Conservation (phyloP, 2,888 invertebrate species). For the Odontomyia ornata region DNA sequence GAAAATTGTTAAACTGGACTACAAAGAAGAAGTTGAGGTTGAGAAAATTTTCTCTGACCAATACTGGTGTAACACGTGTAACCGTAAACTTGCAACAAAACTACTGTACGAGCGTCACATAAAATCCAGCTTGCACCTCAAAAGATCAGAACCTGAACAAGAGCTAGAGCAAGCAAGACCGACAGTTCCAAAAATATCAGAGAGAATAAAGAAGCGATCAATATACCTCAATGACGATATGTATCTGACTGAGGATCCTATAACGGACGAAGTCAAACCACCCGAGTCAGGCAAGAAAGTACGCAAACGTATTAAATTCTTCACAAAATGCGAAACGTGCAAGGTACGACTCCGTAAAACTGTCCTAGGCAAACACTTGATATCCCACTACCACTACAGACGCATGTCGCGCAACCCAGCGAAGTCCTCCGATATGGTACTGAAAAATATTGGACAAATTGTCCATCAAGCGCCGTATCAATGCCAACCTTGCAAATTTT, state of each 20-base stretch:
- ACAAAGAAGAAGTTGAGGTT: slow-evolving; percentile 65
- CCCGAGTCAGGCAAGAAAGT: slow-evolving; percentile 58
- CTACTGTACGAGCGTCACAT: slow-evolving; percentile 80
- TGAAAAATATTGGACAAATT: slow-evolving; percentile 80
- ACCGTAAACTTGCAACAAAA: slow-evolving; percentile 77
- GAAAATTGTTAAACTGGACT: slow-evolving; percentile 67
- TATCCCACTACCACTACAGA: slow-evolving; percentile 85
- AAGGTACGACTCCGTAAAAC: slow-evolving; percentile 73
- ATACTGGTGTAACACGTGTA: slow-evolving; percentile 85
- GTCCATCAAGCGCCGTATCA: slow-evolving; percentile 86
- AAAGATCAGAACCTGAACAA: slow-evolving; percentile 72
- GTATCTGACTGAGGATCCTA: slow-evolving; percentile 54
- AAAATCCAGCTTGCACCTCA: slow-evolving; percentile 76
- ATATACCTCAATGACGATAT: slow-evolving; percentile 61
- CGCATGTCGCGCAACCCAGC: slow-evolving; percentile 71
- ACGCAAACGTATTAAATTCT: slow-evolving; percentile 68
- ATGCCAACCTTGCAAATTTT: slow-evolving; percentile 85
- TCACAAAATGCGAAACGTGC: slow-evolving; percentile 77
- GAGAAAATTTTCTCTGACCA: slow-evolving; percentile 64
- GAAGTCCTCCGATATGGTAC: slow-evolving; percentile 71
- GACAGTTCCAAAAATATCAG: slow-evolving; percentile 27
- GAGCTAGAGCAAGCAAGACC: slow-evolving; percentile 71
- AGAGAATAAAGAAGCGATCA: slow-evolving; percentile 61
- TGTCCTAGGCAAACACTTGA: slow-evolving; percentile 83
- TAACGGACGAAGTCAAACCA: slow-evolving; percentile 50